These are phyloP conservation scores for Hypomesus transpacificus DNA, from an alignment of 2,113 vertebrate species.

Conservation along the genomic window DNA sequence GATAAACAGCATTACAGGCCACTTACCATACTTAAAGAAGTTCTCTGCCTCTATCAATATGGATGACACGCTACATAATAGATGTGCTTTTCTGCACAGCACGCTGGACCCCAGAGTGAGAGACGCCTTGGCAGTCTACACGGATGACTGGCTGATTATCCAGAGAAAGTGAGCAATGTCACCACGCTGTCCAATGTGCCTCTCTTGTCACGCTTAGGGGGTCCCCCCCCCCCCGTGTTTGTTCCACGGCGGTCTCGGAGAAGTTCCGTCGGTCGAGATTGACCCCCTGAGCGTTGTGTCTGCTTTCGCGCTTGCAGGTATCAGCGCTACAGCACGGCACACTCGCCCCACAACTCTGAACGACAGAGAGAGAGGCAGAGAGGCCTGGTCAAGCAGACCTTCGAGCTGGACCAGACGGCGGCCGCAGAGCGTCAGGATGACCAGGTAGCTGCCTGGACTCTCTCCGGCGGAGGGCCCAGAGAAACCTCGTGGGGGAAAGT, in stretches of 20 bases:
- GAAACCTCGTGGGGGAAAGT: slow-evolving; percentile 11
- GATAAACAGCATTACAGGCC: slow-evolving; percentile 6
- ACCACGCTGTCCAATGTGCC: not conserved
- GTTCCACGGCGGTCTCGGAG: too few species aligned
- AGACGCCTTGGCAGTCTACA: slow-evolving; percentile 84
- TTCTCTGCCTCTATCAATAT: slow-evolving; percentile 49
- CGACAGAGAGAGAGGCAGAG: slow-evolving; percentile 80
- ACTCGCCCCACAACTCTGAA: slow-evolving; percentile 76
- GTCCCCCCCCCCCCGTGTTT: too few species aligned
- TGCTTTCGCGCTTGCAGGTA: slow-evolving; percentile 63
- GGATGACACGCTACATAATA: slow-evolving; percentile 56
- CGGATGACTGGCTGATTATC: slow-evolving; percentile 87
- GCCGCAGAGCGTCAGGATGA: slow-evolving; percentile 79
- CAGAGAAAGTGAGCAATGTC: slow-evolving; percentile 78
- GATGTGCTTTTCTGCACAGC: slow-evolving; percentile 64
- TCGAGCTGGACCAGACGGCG: slow-evolving; percentile 77
- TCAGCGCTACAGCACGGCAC: slow-evolving; percentile 74
- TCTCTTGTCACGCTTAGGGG: too few species aligned
- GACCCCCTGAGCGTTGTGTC: not conserved
- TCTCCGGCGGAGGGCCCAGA: not conserved
- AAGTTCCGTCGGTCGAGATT: too few species aligned
- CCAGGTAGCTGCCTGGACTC: slow-evolving; percentile 57
- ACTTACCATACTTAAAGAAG: slow-evolving; percentile 37
- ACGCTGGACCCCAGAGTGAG: slow-evolving; percentile 82
- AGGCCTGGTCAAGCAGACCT: slow-evolving; percentile 80